Conservation (phyloP, 2,888 invertebrate species). For the Apeira syringaria region DNA sequence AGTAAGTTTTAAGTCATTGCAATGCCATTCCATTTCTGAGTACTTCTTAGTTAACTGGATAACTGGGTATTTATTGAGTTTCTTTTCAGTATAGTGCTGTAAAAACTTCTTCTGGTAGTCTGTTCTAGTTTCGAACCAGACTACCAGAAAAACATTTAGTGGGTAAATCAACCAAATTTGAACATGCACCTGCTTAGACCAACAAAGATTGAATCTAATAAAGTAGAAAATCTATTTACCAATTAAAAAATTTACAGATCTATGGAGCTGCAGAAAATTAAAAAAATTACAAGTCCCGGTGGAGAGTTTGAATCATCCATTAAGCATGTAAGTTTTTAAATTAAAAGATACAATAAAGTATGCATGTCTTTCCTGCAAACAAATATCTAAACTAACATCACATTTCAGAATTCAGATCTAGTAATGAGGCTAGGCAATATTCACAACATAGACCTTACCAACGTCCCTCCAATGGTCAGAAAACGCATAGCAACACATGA, state of each 20-base stretch:
- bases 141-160: no score
- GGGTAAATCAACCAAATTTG: no score
- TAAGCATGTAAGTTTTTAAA: constrained; percentile 46
- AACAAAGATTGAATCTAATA: no score
- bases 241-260: constrained; percentile 51
- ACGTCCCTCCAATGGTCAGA: constrained; percentile 47
- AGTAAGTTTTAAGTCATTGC: no score
- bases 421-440: constrained; percentile 49
- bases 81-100: no score
- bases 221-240: no score
- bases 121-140: no score
- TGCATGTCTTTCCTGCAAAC: background rate
- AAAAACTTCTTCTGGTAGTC: no score
- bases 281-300: constrained; percentile 52
- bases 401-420: constrained; percentile 60
- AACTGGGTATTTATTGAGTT: no score
- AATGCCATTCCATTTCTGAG: no score
- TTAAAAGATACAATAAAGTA: background rate
- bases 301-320: constrained; percentile 61
- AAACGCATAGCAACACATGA: constrained; percentile 37
- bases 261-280: constrained; percentile 60
- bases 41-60: no score
- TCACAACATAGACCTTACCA: constrained; percentile 51
- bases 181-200: no score
- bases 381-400: constrained; percentile 3